Evolutionary conservation across 2,113 vertebrate genomes (phyloP), one percentile per base, ranked within the genome.

Genomic region (Platycercus adscitus): DNA sequence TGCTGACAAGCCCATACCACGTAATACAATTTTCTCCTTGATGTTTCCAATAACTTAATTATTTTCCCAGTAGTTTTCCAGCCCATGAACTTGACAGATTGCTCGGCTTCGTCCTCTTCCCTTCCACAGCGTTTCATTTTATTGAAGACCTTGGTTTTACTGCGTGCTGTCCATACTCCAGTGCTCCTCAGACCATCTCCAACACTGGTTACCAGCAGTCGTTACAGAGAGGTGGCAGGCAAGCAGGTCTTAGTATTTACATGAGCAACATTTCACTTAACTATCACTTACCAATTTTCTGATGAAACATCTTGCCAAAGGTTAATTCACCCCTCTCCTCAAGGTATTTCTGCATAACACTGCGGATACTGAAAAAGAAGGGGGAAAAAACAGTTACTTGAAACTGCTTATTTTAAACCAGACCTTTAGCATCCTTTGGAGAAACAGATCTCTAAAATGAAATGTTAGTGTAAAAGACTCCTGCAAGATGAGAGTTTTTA

Each of bases 341-440:
- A 7, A 99, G 98, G 95, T 99, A 99, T 95, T 99, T 99, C 98
- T 99, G 99, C 99, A 99, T 99, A 94, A 99, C 99, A 16, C 99
- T 99, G 96, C 99, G 99, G 97, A 99, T 99, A 49, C 99, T 99
- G 97, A 21, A 81, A 85, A n/a, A 75, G 17, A 4, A 61, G 4
- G 17, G 0, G 2, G 0, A 39, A 3, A 70, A 3, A 35, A 10
- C 5, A 26, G 24, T 96, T 71, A 94, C 25, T 78, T 61, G 23
- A 56, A 81, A 47, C 4, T 15, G 39, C 3, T 33, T 9, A 8
- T 60, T 70, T 79, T 72, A 37, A 91, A 92, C 35, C 26, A 64
- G 8, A 65, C 10, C 28, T 60, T 46, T 19, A 41, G 10, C 18
- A 24, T 11, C 21, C 11, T 28, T 21, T 8, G 18, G 60, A 86